Conservation (phyloP, 2,113 vertebrate genomes). For the Callipepla californica region DNA sequence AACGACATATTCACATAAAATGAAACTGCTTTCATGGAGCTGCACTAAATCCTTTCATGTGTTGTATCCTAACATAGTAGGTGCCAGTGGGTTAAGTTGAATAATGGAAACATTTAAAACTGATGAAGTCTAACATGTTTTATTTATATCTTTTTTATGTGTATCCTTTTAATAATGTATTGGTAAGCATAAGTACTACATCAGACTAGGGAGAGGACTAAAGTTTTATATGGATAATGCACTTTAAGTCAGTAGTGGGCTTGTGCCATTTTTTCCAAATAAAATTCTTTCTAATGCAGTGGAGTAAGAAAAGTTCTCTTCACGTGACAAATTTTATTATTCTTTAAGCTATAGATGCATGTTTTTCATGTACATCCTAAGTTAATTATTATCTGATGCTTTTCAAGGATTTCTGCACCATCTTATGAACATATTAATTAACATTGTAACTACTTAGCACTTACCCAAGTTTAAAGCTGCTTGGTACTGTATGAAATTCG, state of each 20-base stretch:
- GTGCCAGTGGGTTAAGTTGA: neutral
- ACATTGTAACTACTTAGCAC: neutral
- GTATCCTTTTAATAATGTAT: neutral
- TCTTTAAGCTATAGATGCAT: neutral
- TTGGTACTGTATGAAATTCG: neutral
- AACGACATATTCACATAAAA: neutral
- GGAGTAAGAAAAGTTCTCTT: neutral
- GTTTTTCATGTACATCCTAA: neutral
- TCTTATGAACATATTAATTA: neutral
- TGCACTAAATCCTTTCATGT: neutral
- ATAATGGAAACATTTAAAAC: neutral
- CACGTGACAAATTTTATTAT: neutral
- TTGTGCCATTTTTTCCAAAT: neutral
- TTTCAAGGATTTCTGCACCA: neutral
- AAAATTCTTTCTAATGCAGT: neutral
- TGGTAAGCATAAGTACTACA: rapidly evolving
- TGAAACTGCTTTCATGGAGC: neutral
- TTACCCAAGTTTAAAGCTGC: neutral
- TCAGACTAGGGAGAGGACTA: neutral
- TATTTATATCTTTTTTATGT: neutral
- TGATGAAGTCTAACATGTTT: neutral
- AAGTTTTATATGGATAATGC: neutral
- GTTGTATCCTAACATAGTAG: neutral
- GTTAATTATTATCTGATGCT: neutral
- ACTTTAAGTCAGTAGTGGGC: neutral